Evolutionary conservation across 2,888 invertebrate genomes (phyloP).

Genomic region (Cosmopolites sordidus): DNA sequence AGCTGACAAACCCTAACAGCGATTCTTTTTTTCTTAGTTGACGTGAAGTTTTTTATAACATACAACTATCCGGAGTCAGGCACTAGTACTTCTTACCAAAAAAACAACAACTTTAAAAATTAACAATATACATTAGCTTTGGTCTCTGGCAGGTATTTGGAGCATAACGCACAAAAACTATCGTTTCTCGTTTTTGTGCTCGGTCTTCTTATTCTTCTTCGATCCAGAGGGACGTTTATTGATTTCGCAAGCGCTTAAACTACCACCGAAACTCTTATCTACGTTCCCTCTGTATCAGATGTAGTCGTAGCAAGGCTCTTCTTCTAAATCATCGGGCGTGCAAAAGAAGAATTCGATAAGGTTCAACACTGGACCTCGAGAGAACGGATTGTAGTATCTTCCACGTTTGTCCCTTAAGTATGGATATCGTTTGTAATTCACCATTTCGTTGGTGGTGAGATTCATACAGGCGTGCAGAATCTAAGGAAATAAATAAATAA

Average conservation of each 20-base stretch:
- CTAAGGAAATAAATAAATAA: too few relatives aligned
- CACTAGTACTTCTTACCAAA: too few relatives aligned
- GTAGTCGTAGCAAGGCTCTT: conserved; percentile 52
- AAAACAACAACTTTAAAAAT: too few relatives aligned
- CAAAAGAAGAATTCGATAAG: conserved; percentile 87
- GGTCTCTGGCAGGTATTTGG: too few relatives aligned
- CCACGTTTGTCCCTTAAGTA: conserved; percentile 86
- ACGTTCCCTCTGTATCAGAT: conserved; percentile 38
- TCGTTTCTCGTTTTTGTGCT: neutral
- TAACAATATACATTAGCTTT: too few relatives aligned
- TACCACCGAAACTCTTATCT: neutral
- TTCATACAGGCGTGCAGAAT: conserved; percentile 84
- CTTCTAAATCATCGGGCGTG: conserved; percentile 73
- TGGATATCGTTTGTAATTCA: conserved; percentile 87
- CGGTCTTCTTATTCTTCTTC: neutral
- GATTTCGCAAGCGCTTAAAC: conserved; percentile 6
- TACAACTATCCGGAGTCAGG: too few relatives aligned
- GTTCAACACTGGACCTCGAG: conserved; percentile 82
- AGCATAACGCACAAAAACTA: neutral
- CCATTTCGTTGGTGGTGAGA: conserved; percentile 91
- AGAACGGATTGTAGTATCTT: conserved; percentile 85
- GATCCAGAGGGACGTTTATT: conserved; percentile 6
- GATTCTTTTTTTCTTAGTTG: too few relatives aligned
- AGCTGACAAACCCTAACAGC: too few relatives aligned
- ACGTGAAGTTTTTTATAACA: too few relatives aligned